phyloP scores from a whole-genome alignment of 37 sponge, comb jelly and placozoan species.

The Crambe crambe region DNA sequence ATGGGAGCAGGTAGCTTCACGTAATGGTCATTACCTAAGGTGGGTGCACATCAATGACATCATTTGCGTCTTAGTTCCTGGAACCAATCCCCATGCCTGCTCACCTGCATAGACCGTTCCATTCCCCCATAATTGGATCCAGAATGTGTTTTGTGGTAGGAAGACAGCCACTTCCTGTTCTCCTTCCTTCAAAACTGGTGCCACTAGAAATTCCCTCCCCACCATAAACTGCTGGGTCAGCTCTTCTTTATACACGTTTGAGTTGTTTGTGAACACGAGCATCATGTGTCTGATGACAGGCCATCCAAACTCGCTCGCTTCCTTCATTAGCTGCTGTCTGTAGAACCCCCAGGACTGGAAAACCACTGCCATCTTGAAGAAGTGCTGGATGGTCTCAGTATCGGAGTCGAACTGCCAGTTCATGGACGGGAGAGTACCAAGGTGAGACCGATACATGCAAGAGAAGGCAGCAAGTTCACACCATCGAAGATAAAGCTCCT shows the following conservation, averaged over 20 bases:
- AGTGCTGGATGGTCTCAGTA: conserved; percentile 63
- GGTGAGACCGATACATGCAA: conserved; percentile 68
- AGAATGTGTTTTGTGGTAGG: conserved; percentile 42
- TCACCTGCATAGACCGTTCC: neutral
- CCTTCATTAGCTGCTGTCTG: conserved; percentile 49
- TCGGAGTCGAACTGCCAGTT: conserved; percentile 75
- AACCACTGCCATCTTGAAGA: conserved; percentile 73
- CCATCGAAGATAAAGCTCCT: conserved; percentile 76
- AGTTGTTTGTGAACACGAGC: conserved; percentile 50
- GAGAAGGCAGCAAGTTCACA: conserved; percentile 78
- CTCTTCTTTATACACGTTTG: conserved; percentile 9
- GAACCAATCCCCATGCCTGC: no score
- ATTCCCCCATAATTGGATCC: conserved; percentile 66
- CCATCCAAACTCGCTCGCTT: conserved; percentile 55
- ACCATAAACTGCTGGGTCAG: conserved; percentile 63
- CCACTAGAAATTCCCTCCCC: conserved; percentile 73
- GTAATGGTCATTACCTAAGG: conserved; percentile 38
- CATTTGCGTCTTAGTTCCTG: no score
- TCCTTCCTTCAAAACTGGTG: conserved; percentile 51
- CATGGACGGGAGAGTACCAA: conserved; percentile 63
- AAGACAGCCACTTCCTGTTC: conserved; percentile 34
- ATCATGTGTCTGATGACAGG: conserved; percentile 69
- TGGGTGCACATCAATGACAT: neutral
- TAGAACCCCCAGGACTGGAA: conserved; percentile 66
- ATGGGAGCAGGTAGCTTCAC: conserved; percentile 49